Evolutionary conservation across 2,113 vertebrate species (phyloP).

Genomic region (Pseudonaja textilis): DNA sequence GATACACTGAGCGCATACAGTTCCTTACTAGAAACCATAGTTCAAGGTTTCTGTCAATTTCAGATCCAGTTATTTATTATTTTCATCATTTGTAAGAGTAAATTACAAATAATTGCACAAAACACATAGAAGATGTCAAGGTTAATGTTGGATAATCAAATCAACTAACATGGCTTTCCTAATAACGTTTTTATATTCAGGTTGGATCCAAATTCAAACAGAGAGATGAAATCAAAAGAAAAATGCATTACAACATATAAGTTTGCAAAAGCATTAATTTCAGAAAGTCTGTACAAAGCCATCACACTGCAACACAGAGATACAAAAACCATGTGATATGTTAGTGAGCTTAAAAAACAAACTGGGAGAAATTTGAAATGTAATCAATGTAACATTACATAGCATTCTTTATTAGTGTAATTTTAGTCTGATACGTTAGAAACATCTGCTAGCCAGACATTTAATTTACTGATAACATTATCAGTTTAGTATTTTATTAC

Average conservation of each 20-base stretch:
- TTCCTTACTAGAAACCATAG: not conserved
- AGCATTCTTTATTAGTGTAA: not conserved
- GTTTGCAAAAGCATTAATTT: not conserved
- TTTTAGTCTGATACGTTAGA: not conserved
- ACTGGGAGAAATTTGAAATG: not conserved
- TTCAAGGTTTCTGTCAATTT: not conserved
- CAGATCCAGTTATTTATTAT: not conserved
- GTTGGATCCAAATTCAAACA: not conserved
- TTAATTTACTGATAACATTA: not conserved
- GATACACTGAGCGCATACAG: not conserved
- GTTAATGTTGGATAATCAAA: not conserved
- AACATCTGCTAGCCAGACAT: not conserved
- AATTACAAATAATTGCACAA: not conserved
- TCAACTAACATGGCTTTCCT: not conserved
- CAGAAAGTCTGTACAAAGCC: not conserved
- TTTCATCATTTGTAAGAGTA: not conserved
- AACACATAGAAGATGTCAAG: not conserved
- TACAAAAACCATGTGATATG: not conserved
- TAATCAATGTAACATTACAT: not conserved
- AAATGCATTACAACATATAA: not conserved
- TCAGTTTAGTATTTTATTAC: not conserved
- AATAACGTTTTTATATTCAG: not conserved
- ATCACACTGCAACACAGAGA: not conserved
- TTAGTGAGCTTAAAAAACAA: not conserved
- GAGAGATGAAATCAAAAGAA: not conserved